These are phyloP conservation scores for Coenonympha arcania DNA, from an alignment of 2,888 invertebrate species.

Conservation along the genomic window DNA sequence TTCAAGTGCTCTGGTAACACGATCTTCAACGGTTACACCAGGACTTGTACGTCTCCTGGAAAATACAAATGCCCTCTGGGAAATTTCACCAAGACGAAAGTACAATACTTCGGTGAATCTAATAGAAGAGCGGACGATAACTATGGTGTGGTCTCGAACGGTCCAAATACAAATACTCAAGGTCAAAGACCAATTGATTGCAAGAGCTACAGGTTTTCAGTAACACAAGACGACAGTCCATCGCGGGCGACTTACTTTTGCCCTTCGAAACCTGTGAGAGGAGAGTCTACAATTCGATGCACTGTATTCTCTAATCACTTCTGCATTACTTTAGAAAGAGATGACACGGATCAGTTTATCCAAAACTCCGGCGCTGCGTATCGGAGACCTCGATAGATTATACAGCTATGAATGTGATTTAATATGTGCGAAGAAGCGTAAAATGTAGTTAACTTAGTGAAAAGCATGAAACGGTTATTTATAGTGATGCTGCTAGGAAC, in stretches of 20 bases:
- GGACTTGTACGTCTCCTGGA: slow-evolving; percentile 56
- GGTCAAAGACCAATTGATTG: slow-evolving; percentile 52
- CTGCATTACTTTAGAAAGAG: slow-evolving; percentile 57
- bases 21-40: slow-evolving; percentile 56
- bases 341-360: slow-evolving; percentile 54
- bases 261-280: slow-evolving; percentile 49
- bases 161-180: slow-evolving; percentile 17
- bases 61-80: slow-evolving; percentile 55
- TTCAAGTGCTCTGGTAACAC: slow-evolving; percentile 64
- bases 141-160: slow-evolving; percentile 20
- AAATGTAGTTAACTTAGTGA: too few relatives aligned
- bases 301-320: slow-evolving; percentile 66
- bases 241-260: slow-evolving; percentile 58
- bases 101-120: slow-evolving; percentile 38
- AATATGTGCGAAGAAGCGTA: background rate
- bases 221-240: slow-evolving; percentile 50
- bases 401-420: too few relatives aligned
- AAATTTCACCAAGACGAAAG: slow-evolving; percentile 37
- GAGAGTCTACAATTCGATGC: slow-evolving; percentile 48
- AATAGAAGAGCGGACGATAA: slow-evolving; percentile 37
- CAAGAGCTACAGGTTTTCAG: slow-evolving; percentile 62
- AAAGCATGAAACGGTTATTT: too few relatives aligned
- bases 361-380: slow-evolving; percentile 41
- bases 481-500: too few relatives aligned
- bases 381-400: slow-evolving; percentile 45